Evolutionary conservation across 2,888 invertebrate species (phyloP).

Genomic region (Brachycybe producta): DNA sequence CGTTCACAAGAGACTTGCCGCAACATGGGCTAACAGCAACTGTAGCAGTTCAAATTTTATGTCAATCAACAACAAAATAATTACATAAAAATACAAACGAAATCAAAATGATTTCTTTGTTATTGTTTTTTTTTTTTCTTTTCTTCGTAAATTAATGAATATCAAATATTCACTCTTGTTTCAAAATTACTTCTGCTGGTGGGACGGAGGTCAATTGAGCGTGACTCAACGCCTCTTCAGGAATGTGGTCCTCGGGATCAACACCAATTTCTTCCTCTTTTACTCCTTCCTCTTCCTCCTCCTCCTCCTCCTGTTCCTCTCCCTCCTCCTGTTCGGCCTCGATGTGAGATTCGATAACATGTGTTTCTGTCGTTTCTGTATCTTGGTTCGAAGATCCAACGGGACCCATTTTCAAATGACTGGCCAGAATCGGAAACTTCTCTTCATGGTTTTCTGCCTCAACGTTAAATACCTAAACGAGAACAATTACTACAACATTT

Average conservation of each 20-base stretch:
- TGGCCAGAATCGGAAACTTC: conserved; percentile 19
- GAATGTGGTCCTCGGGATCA: not conserved
- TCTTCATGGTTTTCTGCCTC: conserved; percentile 18
- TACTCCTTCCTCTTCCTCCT: not conserved
- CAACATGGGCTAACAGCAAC: too few species aligned
- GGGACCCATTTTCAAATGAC: conserved; percentile 25
- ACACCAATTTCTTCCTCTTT: not conserved
- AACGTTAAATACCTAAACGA: conserved; percentile 14
- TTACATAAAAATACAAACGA: too few species aligned
- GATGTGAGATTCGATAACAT: not conserved
- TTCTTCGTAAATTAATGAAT: too few species aligned
- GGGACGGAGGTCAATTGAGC: not conserved
- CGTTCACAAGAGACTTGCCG: too few species aligned
- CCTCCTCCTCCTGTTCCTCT: not conserved
- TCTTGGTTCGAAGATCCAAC: conserved; percentile 4
- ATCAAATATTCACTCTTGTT: too few species aligned
- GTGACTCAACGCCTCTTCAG: not conserved
- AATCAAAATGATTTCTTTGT: too few species aligned
- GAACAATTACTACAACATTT: not conserved
- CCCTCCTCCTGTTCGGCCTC: not conserved
- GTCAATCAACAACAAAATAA: too few species aligned
- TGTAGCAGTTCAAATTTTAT: too few species aligned
- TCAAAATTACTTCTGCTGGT: not conserved
- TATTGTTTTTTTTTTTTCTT: too few species aligned
- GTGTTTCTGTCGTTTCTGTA: not conserved